phyloP scores from a whole-genome alignment of 2,797 vertebrate genomes.

The Pseudochirops corinnae region DNA sequence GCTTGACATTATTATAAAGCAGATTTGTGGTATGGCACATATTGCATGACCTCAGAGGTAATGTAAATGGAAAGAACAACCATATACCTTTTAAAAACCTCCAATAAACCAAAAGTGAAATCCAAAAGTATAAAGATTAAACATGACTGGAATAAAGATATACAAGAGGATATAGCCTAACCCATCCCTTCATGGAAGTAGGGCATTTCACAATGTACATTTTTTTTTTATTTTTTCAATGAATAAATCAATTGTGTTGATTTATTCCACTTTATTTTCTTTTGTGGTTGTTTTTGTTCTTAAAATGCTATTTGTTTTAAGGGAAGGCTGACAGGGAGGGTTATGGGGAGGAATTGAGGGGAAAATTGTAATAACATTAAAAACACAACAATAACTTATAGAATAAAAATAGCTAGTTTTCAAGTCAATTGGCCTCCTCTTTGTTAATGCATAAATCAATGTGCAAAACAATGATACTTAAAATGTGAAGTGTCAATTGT shows the following conservation, averaged over 20 bases:
- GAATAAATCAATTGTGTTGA: neutral
- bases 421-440: neutral
- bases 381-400: neutral
- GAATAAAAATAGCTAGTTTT: neutral
- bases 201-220: neutral
- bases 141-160: neutral
- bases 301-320: neutral
- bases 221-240: neutral
- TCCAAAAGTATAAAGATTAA: neutral
- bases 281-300: neutral
- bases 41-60: neutral
- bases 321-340: neutral
- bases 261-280: neutral
- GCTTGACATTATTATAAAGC: neutral
- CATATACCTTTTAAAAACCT: neutral
- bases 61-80: neutral
- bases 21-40: neutral
- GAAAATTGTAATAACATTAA: neutral
- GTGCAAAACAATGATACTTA: constrained; percentile 31
- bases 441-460: neutral
- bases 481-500: neutral
- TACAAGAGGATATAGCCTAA: neutral
- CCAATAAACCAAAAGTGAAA: neutral
- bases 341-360: neutral
- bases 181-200: neutral